phyloP scores from a whole-genome alignment of 1,140 invertebrate genomes.

The Melanaphis sacchari region DNA sequence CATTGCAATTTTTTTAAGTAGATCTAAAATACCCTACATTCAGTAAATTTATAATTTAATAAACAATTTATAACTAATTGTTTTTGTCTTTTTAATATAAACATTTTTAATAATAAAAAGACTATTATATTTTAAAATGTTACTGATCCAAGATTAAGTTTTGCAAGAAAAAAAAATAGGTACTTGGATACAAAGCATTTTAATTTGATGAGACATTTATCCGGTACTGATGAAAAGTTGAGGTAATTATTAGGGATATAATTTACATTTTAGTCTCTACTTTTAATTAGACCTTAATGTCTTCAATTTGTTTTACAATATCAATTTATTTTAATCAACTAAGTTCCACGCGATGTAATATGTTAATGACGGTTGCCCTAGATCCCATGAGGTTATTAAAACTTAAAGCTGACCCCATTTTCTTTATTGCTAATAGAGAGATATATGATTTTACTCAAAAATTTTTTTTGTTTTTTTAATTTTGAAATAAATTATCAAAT shows the following conservation, averaged over 20 bases:
- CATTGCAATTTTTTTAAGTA: neutral
- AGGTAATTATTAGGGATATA: constrained; percentile 42
- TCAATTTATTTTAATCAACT: constrained; percentile 50
- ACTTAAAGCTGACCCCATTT: constrained; percentile 19
- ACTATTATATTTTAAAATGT: neutral
- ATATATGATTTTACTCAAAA: neutral
- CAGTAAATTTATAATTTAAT: neutral
- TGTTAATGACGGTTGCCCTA: constrained; percentile 27
- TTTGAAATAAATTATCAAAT: neutral
- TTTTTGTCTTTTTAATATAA: neutral
- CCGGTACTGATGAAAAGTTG: constrained; percentile 5
- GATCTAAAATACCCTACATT: neutral
- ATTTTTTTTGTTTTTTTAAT: neutral
- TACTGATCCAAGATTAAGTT: no score
- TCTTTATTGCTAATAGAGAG: neutral
- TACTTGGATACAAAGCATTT: neutral
- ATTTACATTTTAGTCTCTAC: constrained; percentile 31
- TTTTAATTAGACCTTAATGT: constrained; percentile 47
- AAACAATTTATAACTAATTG: neutral
- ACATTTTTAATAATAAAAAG: neutral
- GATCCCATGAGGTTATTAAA: constrained; percentile 20
- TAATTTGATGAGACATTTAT: constrained; percentile 7
- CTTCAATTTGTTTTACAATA: constrained; percentile 43
- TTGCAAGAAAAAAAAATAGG: neutral
- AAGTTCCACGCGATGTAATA: constrained; percentile 27